Evolutionary conservation across 1,140 invertebrate species (phyloP), one percentile per base, ranked within the genome.

Genomic region (Phthorimaea operculella): DNA sequence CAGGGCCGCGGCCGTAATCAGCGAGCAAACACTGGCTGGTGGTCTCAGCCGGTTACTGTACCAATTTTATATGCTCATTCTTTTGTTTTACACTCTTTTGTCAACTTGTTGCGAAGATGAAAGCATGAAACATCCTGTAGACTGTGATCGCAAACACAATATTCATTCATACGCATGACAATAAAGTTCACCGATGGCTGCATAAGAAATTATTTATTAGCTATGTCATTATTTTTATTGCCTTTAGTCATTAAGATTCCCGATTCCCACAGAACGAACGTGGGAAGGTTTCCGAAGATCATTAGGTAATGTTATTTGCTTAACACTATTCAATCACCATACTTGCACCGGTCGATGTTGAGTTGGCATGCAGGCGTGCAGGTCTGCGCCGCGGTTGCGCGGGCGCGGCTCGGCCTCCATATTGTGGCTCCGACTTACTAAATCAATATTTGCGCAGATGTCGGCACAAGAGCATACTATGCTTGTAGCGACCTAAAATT

Each of bases 361-460:
- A 60, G 58, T 50, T 16, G 11, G 58, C 21, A 68, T 62, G 57
- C 64, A 68, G 63, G 68, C 57, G 62, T 58, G 63, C 59, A 64
- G 60, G 62, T 57, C 17, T 17, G 52, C 58, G 42, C 33, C 52
- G 61, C 14, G 21, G 62, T 18, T 64, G 69, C 63, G 69, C 72
- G 62, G 64, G 70, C 76, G 64, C 64, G 67, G 69, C 57, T 58
- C 66, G 52, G 62, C 60, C 67, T 66, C 70, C 67, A 76, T 28
- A 28, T 80, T 83, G 74, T 79, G 64, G 60, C 69, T 80, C 64
- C 78, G 62, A 74, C 77, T 78, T 79, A 84, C 81, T 79, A 83
- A 83, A 81, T 84, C 81, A 84, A 84, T 84, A 84, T 84, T 84
- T 83, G 81, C 77, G 67, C 79, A 85, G 79, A 80, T 84, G 81